Conservation (phyloP, 2,797 vertebrate genomes). For the Sebastes elongatus region DNA sequence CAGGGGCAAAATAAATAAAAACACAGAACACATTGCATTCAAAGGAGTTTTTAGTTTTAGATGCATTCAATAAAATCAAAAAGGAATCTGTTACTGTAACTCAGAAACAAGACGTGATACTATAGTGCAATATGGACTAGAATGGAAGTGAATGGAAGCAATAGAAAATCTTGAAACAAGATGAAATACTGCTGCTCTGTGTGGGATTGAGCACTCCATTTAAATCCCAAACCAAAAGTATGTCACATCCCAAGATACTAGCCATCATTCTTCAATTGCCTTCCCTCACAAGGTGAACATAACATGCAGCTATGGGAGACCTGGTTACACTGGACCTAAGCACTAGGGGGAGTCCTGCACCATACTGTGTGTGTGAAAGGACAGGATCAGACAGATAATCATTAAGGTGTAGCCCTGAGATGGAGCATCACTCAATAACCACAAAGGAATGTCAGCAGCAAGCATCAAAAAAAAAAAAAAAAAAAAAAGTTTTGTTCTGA, state of each 20-base stretch:
- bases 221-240: constrained; percentile 7
- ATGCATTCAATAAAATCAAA: background rate
- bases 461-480: background rate
- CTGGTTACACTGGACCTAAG: background rate
- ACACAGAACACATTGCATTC: background rate
- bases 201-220: background rate
- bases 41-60: background rate
- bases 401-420: background rate
- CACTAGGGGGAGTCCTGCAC: constrained; percentile 56
- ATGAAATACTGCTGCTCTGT: background rate
- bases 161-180: background rate
- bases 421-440: background rate
- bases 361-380: background rate
- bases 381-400: background rate
- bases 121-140: background rate
- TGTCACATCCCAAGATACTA: background rate
- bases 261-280: constrained; percentile 4
- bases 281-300: background rate
- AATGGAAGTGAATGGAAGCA: background rate
- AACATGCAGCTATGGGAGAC: background rate
- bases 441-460: background rate
- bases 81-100: background rate
- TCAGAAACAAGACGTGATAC: background rate
- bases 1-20: background rate
- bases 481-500: background rate